Evolutionary conservation across 2,113 vertebrate species (phyloP).

Genomic region (Seriola rivoliana): DNA sequence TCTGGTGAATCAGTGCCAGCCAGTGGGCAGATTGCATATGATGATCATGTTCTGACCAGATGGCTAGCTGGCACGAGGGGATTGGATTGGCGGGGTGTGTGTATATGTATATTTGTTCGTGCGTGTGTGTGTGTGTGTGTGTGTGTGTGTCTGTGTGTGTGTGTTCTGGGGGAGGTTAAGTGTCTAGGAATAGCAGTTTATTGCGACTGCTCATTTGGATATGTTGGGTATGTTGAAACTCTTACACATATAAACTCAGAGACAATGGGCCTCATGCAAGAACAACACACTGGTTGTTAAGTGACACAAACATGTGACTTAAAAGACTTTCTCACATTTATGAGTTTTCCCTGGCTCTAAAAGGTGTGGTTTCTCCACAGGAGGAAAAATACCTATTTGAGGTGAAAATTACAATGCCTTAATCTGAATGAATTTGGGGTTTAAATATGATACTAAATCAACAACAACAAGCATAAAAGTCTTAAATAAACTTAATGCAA

Average conservation of each 20-base stretch:
- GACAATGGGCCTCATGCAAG: not conserved
- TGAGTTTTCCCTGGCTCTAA: too few relatives aligned
- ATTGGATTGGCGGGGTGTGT: slow-evolving; percentile 57
- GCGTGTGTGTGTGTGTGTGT: slow-evolving; percentile 28
- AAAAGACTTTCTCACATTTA: not conserved
- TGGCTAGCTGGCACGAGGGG: slow-evolving; percentile 76
- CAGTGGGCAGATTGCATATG: slow-evolving; percentile 84
- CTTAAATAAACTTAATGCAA: not conserved
- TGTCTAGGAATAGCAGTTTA: slow-evolving; percentile 53
- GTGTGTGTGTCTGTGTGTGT: slow-evolving; percentile 30
- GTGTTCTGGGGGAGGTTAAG: slow-evolving; percentile 40
- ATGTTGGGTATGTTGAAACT: slow-evolving; percentile 17
- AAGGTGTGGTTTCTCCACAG: too few relatives aligned
- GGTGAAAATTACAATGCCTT: not conserved
- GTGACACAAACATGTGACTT: not conserved
- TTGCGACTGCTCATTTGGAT: slow-evolving; percentile 44
- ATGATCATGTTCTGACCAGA: slow-evolving; percentile 85
- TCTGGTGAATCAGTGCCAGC: slow-evolving; percentile 80
- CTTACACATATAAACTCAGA: not conserved
- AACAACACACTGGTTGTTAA: not conserved
- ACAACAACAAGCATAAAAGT: not conserved
- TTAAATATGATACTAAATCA: not conserved
- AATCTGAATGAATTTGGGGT: not conserved
- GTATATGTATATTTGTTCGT: slow-evolving; percentile 39
- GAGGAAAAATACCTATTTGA: not conserved